A percentile compares a stretch with the other conserved stretches of the same genome.
Evolutionary conservation across 1,140 invertebrate species (phyloP).

Genomic region (Idris sp.): DNA sequence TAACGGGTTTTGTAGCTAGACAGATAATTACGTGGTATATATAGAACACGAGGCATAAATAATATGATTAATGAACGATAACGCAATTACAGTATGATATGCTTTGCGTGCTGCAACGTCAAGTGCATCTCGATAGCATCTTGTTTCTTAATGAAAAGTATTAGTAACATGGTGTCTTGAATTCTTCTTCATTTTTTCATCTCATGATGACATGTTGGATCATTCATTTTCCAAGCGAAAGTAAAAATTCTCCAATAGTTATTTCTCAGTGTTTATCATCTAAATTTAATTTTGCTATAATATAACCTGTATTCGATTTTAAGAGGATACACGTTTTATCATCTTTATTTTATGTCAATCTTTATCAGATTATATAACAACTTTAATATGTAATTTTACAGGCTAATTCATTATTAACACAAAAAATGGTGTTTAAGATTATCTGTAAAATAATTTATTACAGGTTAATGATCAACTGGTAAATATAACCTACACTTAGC

Average conservation of each 20-base stretch:
- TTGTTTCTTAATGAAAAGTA: conserved; percentile 34
- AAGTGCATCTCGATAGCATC: conserved; percentile 40
- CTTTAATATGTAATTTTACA: too few relatives aligned
- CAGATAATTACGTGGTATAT: conserved; percentile 64
- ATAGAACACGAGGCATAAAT: conserved; percentile 60
- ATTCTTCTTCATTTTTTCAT: conserved; percentile 36
- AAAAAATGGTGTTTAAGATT: too few relatives aligned
- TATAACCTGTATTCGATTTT: conserved; percentile 2
- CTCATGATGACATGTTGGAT: conserved; percentile 27
- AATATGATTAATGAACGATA: conserved; percentile 69
- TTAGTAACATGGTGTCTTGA: conserved; percentile 24
- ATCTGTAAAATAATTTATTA: too few relatives aligned
- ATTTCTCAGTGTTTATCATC: conserved; percentile 31
- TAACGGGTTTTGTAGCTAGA: conserved; percentile 48
- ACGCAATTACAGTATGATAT: conserved; percentile 67
- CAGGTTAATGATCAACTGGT: too few relatives aligned
- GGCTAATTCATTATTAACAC: too few relatives aligned
- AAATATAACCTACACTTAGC: too few relatives aligned
- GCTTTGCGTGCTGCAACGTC: conserved; percentile 50
- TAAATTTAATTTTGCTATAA: conserved; percentile 20
- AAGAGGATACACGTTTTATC: background rate
- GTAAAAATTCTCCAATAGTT: conserved; percentile 37
- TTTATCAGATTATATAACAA: too few relatives aligned
- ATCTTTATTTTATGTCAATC: background rate
- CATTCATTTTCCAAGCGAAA: conserved; percentile 45